These are phyloP conservation scores for Noctua pronuba DNA, from an alignment of 2,888 invertebrate species.

Conservation along the genomic window DNA sequence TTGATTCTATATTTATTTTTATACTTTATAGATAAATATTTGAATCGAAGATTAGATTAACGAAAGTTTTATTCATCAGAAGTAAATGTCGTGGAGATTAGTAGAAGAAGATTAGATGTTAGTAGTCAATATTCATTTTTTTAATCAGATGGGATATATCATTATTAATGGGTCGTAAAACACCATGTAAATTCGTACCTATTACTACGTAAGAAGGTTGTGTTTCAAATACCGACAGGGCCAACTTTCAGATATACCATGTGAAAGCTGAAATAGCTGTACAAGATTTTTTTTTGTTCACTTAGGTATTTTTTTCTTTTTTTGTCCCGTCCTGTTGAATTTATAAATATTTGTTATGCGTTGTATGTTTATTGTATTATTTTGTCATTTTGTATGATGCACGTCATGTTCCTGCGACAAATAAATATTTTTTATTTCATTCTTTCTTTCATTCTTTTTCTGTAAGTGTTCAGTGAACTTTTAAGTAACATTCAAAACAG, in stretches of 20 bases:
- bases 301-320: too few relatives aligned
- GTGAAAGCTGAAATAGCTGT: background rate
- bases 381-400: too few relatives aligned
- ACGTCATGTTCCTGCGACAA: too few relatives aligned
- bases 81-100: slow-evolving; percentile 4
- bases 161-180: background rate
- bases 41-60: slow-evolving; percentile 47
- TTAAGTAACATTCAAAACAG: background rate
- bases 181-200: background rate
- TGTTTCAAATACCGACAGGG: background rate
- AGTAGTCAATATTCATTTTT: slow-evolving; percentile 30
- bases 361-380: too few relatives aligned
- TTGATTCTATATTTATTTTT: slow-evolving; percentile 70
- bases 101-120: background rate
- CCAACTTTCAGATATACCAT: background rate
- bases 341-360: too few relatives aligned
- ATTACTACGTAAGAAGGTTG: background rate
- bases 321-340: too few relatives aligned
- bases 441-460: too few relatives aligned
- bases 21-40: slow-evolving; percentile 37
- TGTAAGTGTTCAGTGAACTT: background rate
- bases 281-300: background rate
- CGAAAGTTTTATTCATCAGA: slow-evolving; percentile 20
- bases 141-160: background rate
- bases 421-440: too few relatives aligned